phyloP scores from a whole-genome alignment of 2,888 invertebrate genomes.

The Rhagium mordax region DNA sequence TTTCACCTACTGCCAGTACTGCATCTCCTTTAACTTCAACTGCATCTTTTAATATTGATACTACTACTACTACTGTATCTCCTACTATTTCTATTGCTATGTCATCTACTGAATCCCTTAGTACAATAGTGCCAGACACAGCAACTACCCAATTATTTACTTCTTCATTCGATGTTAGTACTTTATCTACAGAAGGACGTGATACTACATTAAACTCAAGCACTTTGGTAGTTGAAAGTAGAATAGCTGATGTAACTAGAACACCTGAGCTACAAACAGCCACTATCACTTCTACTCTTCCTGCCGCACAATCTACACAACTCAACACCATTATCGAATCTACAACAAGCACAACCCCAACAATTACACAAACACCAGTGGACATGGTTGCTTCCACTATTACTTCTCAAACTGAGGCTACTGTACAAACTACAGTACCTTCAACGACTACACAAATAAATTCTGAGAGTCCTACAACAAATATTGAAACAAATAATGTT shows the following conservation, averaged over 20 bases:
- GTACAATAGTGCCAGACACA: background rate
- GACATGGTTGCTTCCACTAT: slow-evolving; percentile 42
- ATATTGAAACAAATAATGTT: background rate
- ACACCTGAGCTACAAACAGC: slow-evolving; percentile 14
- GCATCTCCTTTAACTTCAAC: background rate
- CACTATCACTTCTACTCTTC: slow-evolving; percentile 28
- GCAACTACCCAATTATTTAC: slow-evolving; percentile 34
- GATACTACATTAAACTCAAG: background rate
- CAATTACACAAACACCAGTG: slow-evolving; percentile 60
- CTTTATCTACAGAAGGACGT: background rate
- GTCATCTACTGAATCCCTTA: slow-evolving; percentile 7
- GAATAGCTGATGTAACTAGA: slow-evolving; percentile 24
- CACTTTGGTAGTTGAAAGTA: slow-evolving; percentile 3
- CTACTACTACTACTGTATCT: slow-evolving; percentile 23
- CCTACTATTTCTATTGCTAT: slow-evolving; percentile 26
- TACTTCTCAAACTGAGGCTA: slow-evolving; percentile 20
- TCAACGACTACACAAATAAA: background rate
- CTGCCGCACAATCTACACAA: slow-evolving; percentile 39
- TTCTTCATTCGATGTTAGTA: slow-evolving; percentile 49
- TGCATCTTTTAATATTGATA: background rate
- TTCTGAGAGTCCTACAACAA: slow-evolving; percentile 44
- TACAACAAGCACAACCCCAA: background rate
- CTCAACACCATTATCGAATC: slow-evolving; percentile 37
- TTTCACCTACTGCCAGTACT: slow-evolving; percentile 1
- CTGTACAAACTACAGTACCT: slow-evolving; percentile 24